phyloP scores from a whole-genome alignment of 1,140 invertebrate genomes.

The Diplogasteroides magnus region DNA sequence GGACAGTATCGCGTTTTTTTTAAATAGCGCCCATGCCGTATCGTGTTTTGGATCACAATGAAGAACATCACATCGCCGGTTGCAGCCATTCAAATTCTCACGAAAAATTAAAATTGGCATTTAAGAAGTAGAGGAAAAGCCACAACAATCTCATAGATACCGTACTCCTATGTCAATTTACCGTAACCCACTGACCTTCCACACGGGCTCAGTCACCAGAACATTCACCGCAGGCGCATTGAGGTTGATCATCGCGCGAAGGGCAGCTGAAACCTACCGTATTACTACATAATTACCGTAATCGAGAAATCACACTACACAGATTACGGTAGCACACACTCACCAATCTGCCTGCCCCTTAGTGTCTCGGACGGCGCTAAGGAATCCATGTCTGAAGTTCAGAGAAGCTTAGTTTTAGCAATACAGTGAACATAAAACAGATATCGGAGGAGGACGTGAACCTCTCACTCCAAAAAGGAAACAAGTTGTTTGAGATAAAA shows the following conservation, averaged over 20 bases:
- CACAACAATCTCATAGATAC: too few species aligned
- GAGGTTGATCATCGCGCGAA: constrained; percentile 51
- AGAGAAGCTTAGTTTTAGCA: background rate
- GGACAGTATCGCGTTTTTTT: too few species aligned
- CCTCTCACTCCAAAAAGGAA: background rate
- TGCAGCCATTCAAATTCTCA: too few species aligned
- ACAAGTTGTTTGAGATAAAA: too few species aligned
- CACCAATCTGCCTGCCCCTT: constrained; percentile 14
- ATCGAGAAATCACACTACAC: too few species aligned
- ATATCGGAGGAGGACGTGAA: background rate
- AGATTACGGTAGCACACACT: background rate
- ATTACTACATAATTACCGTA: too few species aligned
- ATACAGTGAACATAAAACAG: background rate
- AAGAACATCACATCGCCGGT: too few species aligned
- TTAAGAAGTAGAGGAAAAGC: too few species aligned
- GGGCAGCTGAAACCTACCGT: constrained; percentile 49
- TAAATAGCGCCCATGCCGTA: too few species aligned
- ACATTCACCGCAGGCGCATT: constrained; percentile 46
- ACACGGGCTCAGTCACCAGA: constrained; percentile 47
- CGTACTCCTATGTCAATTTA: background rate
- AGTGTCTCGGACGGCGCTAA: constrained; percentile 1
- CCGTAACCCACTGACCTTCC: constrained; percentile 58
- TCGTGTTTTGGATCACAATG: too few species aligned
- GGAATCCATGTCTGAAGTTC: background rate
- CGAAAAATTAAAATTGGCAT: too few species aligned